Evolutionary conservation across 2,113 vertebrate genomes (phyloP), one percentile per base, ranked within the genome.

Genomic region (Mixornis gularis): DNA sequence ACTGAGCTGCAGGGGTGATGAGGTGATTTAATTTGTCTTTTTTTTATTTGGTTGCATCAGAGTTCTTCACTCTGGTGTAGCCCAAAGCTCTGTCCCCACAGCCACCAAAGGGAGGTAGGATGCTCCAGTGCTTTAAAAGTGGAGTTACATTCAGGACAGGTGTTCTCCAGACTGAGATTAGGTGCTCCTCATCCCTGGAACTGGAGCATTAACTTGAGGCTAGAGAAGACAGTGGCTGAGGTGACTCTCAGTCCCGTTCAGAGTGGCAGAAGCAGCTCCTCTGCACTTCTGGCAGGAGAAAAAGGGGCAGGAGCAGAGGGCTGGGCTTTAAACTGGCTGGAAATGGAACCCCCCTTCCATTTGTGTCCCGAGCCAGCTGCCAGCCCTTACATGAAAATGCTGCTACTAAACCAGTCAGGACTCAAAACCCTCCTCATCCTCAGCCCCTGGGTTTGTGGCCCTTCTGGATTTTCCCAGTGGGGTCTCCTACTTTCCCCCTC

Each of bases 281-380:
- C 46, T 7, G 16, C 4, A 13, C 13, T 64, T 2, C 13, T 58
- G 49, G 15, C 32, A 24, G 59, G n/a, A 49, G 46, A 5, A 5
- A n/a, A 65, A 65, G 56, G 15, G 25, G 63, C 1, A 8, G 36
- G 62, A 70, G 46, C 10, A 14, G 70, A 34, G 46, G 16, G 17
- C 74, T 59, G 82, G 10, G 25, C 52, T 84, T 48, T 53, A 13
- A 56, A 34, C 32, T 6, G 32, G 8, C 48, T 43, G 18, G 40
- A 59, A 55, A 51, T 8, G 0, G 17, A 36, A 16, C 32, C 6
- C 24, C 30, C 19, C 19, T 38, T 8, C 1, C 0, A 0, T 5
- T 25, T 0, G 0, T 29, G 32, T 36, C 22, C 48, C 0, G 2
- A 85, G 66, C n/a, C 65, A 43, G 36, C 79, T 80, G 73, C 73